phyloP scores from a whole-genome alignment of 2,113 vertebrate genomes.

The Sitta europaea region DNA sequence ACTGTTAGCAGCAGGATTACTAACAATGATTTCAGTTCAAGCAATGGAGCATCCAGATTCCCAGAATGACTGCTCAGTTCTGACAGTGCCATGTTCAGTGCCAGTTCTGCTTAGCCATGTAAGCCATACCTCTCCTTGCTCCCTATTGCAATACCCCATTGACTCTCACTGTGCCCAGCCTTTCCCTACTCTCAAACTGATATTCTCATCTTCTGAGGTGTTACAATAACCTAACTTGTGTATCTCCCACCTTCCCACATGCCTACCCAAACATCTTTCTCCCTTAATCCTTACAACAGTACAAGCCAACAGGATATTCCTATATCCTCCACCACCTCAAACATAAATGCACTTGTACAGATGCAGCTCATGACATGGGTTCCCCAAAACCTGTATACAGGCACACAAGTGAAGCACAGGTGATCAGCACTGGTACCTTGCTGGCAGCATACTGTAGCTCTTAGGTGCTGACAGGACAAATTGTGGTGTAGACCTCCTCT shows the following conservation, averaged over 20 bases:
- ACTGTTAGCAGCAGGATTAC: not conserved
- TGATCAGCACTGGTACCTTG: not conserved
- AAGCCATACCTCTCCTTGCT: not conserved
- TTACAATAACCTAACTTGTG: not conserved
- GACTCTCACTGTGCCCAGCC: not conserved
- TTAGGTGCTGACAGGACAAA: not conserved
- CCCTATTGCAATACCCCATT: not conserved
- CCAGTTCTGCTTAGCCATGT: not conserved
- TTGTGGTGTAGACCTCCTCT: not conserved
- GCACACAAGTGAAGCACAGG: not conserved
- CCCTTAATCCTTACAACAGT: not conserved
- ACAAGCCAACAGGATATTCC: not conserved
- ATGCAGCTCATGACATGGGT: not conserved
- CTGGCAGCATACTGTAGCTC: not conserved
- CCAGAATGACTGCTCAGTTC: not conserved
- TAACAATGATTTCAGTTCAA: not conserved
- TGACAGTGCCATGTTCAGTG: not conserved
- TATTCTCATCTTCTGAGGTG: not conserved
- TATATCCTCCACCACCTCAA: not conserved
- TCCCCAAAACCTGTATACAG: not conserved
- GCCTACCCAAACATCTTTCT: not conserved
- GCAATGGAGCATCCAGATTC: not conserved
- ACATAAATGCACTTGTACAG: not conserved
- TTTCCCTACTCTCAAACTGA: not conserved
- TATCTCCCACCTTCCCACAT: not conserved